phyloP scores from a whole-genome alignment of 53 echinoderm and acorn worm species.

The Astropecten irregularis region DNA sequence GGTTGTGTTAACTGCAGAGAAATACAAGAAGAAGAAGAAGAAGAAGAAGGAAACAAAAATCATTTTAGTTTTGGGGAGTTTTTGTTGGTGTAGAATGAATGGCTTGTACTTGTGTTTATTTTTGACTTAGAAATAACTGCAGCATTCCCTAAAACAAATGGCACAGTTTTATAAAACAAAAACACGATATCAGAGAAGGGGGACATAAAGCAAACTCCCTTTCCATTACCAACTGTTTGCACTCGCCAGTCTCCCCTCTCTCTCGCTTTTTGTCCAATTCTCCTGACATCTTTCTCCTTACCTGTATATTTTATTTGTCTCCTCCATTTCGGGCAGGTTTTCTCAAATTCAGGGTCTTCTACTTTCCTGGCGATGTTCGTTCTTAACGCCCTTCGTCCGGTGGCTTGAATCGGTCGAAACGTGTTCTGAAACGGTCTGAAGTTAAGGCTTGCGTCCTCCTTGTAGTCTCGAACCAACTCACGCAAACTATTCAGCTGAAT shows the following conservation, averaged over 20 bases:
- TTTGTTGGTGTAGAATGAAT: too few species aligned
- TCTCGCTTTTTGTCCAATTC: not conserved
- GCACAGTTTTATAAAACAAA: too few species aligned
- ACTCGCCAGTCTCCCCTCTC: not conserved
- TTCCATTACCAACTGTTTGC: too few species aligned
- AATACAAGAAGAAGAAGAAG: not conserved
- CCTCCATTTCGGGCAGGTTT: slow-evolving; percentile 73
- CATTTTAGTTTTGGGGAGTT: too few species aligned
- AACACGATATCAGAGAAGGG: too few species aligned
- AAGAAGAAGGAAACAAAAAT: too few species aligned
- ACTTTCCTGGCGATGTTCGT: slow-evolving; percentile 79
- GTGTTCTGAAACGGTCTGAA: slow-evolving; percentile 41
- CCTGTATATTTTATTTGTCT: slow-evolving; percentile 83
- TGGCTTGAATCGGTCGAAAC: slow-evolving; percentile 61
- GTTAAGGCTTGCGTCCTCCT: slow-evolving; percentile 11
- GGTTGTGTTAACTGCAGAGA: slow-evolving; percentile 2
- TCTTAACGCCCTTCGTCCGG: slow-evolving; percentile 65
- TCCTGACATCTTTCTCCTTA: slow-evolving; percentile 28
- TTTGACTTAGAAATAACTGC: too few species aligned
- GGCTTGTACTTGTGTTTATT: too few species aligned
- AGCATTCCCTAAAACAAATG: too few species aligned
- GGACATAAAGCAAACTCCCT: not conserved
- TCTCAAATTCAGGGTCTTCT: slow-evolving; percentile 51
- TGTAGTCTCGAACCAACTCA: slow-evolving; percentile 52
- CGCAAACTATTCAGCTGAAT: slow-evolving; percentile 69